These are phyloP conservation scores for Drosophila stalkeri DNA, from an alignment of 2,888 invertebrate species.

Conservation along the genomic window DNA sequence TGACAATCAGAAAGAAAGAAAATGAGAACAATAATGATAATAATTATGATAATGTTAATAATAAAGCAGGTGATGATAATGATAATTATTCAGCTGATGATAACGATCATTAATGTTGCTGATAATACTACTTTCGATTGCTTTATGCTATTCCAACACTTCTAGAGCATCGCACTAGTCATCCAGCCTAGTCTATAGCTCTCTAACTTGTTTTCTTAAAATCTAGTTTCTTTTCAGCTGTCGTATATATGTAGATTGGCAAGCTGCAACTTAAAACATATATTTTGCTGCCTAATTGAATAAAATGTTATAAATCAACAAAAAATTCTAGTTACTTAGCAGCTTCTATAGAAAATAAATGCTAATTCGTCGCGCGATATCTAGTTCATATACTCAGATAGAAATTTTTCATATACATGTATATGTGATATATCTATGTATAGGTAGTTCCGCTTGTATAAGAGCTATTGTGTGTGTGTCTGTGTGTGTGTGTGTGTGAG, in stretches of 20 bases:
- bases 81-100: neutral
- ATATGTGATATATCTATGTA: neutral
- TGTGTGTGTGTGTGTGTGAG: slow-evolving; percentile 30
- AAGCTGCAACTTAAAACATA: neutral
- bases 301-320: slow-evolving; percentile 11
- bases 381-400: neutral
- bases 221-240: slow-evolving; percentile 8
- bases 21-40: neutral
- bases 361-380: slow-evolving; percentile 8
- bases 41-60: neutral
- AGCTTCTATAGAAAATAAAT: slow-evolving; percentile 8
- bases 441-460: slow-evolving; percentile 7
- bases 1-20: neutral
- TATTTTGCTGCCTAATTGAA: slow-evolving; percentile 20
- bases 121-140: neutral
- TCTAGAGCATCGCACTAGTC: neutral
- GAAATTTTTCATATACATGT: neutral
- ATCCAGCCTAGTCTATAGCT: neutral
- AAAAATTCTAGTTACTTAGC: neutral
- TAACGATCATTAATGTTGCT: neutral
- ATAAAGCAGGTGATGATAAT: neutral
- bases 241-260: neutral
- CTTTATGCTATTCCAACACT: neutral
- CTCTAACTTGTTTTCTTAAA: neutral
- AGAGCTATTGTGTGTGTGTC: slow-evolving; percentile 28